phyloP scores from a whole-genome alignment of 37 sponge, comb jelly and placozoan species.

The Aplysina aerophoba region DNA sequence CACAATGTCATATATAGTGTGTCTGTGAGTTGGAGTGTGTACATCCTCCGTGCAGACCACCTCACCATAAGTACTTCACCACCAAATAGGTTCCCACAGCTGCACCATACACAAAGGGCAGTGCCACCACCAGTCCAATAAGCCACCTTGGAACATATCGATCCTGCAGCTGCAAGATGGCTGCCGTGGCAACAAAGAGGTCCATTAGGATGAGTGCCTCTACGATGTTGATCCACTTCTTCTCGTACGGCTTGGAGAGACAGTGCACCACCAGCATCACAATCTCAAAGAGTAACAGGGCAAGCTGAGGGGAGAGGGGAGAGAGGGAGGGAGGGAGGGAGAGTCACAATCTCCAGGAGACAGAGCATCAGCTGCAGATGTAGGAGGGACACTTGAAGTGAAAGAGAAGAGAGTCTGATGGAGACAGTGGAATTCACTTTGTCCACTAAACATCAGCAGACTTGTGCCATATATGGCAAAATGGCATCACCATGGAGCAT shows the following conservation, averaged over 20 bases:
- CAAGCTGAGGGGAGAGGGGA: constrained; percentile 5
- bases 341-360: neutral
- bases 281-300: constrained; percentile 29
- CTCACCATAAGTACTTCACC: constrained; percentile 8
- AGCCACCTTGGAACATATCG: constrained; percentile 40
- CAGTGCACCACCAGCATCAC: constrained; percentile 57
- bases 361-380: neutral
- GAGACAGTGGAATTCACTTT: too few relatives aligned
- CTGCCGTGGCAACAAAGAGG: constrained; percentile 67
- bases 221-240: constrained; percentile 61
- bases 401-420: too few relatives aligned
- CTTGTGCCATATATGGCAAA: too few relatives aligned
- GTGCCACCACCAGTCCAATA: neutral
- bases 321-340: neutral
- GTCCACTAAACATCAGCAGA: too few relatives aligned
- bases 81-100: neutral
- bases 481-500: too few relatives aligned
- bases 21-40: too few relatives aligned
- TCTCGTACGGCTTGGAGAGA: constrained; percentile 66
- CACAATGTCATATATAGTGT: too few relatives aligned
- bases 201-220: constrained; percentile 69
- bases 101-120: constrained; percentile 17
- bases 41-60: too few relatives aligned
- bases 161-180: constrained; percentile 62
- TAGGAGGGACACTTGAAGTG: too few relatives aligned